Base-by-base conservation (phyloP, 2,113 vertebrate genomes). In the Notechis scutatus region DNA sequence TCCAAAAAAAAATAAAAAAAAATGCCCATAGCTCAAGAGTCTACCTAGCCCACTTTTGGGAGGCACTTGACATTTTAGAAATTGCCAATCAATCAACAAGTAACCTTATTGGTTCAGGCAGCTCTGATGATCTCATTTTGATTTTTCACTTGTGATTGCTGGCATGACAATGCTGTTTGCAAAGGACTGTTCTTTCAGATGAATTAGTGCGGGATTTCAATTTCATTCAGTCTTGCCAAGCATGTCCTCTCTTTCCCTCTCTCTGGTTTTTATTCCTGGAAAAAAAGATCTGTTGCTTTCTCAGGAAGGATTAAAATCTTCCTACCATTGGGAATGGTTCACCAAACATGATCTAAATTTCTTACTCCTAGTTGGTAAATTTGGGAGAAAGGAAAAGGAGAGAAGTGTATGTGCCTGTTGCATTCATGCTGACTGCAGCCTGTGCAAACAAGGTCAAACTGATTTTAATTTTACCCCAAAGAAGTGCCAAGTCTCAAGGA, bases 1-100 rank as follows among this genome's bases (percentile, higher is more conserved):
- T 96, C 92, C 95, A 8, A 50, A 8, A 47, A 95, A 93, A 95
- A 96, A 95, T n/a, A n/a, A 96, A 96, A 74, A 74, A 39, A 81
- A 42, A 81, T 21, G 97, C 42, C 91, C 94, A 69, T 23, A 50
- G 88, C 56, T 93, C 90, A 2, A 74, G 89, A 93, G 14, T 94
- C 94, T 94, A 94, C 94, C 91, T 96, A 94, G 94, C 94, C 95
- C 91, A 85, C 91, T 52, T 5, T 93, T 94, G 97, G 93, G 81
- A 69, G 69, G 59, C 91, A 94, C 14, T 85, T 88, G 0, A 91
- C 10, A 56, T 0, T 96, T 94, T 93, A 91, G 94, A 93, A 94
- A 93, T 90, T 92, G 87, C 0, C 93, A 90, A 94, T 97, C 95
- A 74, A 90, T 89, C 89, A 89, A 47, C 91, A 57, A 59, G 90